phyloP scores from a whole-genome alignment of 2,797 vertebrate genomes.

The Tangara arthus region DNA sequence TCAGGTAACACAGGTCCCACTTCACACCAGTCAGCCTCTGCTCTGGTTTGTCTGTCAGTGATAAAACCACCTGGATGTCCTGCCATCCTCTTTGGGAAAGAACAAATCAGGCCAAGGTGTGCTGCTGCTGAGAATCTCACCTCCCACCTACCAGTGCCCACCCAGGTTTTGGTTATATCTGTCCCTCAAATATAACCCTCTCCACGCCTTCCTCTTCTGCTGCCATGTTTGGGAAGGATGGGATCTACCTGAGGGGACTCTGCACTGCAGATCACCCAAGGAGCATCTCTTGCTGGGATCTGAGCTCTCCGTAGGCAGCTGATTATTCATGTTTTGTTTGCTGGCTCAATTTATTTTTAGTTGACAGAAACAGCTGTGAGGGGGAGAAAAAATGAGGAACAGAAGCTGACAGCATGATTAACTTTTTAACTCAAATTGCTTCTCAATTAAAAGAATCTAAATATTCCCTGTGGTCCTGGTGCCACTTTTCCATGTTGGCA shows the following conservation, averaged over 20 bases:
- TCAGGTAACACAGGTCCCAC: neutral
- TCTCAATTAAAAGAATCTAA: neutral
- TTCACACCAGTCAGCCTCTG: neutral
- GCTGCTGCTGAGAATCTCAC: neutral
- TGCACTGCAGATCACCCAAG: neutral
- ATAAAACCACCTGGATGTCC: neutral
- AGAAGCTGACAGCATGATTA: neutral
- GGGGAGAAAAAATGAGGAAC: conserved; percentile 28
- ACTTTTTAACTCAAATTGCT: neutral
- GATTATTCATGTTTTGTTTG: conserved; percentile 2
- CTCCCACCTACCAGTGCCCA: neutral
- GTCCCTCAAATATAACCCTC: neutral
- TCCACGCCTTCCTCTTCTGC: neutral
- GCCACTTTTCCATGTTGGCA: neutral
- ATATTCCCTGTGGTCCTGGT: neutral
- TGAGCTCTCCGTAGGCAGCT: neutral
- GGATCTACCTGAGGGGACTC: neutral
- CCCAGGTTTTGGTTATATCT: neutral
- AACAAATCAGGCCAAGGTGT: neutral
- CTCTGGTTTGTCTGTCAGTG: neutral
- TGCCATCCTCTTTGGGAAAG: neutral
- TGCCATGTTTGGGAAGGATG: neutral
- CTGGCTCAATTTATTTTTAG: conserved; percentile 25
- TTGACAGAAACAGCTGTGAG: conserved; percentile 43
- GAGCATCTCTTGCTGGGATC: neutral